A percentile compares a stretch with the other conserved stretches of the same genome.
Conservation (phyloP, 2,888 invertebrate species). For the Atethmia centrago region DNA sequence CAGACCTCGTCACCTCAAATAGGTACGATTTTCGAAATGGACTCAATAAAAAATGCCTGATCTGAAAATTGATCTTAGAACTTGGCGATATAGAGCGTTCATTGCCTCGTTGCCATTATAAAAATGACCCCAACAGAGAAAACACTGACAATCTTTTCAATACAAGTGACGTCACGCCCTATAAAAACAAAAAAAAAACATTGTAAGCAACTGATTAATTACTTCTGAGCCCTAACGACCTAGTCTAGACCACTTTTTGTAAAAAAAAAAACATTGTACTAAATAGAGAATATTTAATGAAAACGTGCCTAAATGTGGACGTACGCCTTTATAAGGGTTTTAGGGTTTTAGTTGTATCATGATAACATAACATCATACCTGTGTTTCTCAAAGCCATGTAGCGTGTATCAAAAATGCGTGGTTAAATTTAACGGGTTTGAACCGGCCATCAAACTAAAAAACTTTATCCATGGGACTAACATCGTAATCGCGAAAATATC, state of each 20-base stretch:
- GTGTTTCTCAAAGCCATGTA: neutral
- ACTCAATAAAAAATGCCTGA: neutral
- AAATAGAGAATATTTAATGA: constrained; percentile 24
- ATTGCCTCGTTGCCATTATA: neutral
- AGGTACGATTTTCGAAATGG: neutral
- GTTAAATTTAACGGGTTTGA: too few relatives aligned
- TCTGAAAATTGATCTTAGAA: neutral
- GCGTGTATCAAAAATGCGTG: too few relatives aligned
- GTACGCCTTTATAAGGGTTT: constrained; percentile 1
- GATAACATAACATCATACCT: constrained; percentile 1
- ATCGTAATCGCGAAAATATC: too few relatives aligned
- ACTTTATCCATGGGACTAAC: too few relatives aligned
- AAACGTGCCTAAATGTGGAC: constrained; percentile 16
- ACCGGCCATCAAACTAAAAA: too few relatives aligned
- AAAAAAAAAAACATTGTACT: constrained; percentile 17
- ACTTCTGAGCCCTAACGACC: constrained; percentile 12
- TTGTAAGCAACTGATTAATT: constrained; percentile 44
- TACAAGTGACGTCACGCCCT: constrained; percentile 20
- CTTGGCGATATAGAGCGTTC: too few relatives aligned
- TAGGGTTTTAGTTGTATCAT: constrained; percentile 6
- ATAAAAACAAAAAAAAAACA: constrained; percentile 26
- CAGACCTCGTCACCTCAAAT: neutral
- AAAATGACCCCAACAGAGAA: neutral
- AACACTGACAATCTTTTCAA: neutral
- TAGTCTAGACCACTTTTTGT: constrained; percentile 39